Conservation (phyloP, 2,888 invertebrate species). For the Dolichopus griseipennis region DNA sequence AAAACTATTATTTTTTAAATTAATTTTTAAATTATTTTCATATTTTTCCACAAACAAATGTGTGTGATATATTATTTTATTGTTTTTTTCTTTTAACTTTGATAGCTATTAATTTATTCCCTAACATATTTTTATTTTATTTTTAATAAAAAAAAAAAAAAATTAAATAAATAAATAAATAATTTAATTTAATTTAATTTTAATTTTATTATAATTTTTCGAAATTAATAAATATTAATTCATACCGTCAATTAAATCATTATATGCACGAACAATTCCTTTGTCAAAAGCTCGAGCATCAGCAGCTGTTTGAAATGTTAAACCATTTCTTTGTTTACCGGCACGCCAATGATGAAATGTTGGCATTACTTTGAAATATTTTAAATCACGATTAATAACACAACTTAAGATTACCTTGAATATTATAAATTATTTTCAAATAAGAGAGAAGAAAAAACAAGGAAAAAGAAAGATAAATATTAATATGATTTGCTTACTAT, state of each 20-base stretch:
- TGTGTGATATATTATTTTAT: neutral
- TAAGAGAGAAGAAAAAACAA: conserved; percentile 15
- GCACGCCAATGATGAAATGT: conserved; percentile 98
- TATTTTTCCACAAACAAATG: neutral
- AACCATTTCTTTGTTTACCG: conserved; percentile 87
- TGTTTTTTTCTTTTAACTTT: neutral
- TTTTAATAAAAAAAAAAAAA: too few species aligned
- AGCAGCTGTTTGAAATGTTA: conserved; percentile 92
- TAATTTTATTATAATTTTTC: neutral
- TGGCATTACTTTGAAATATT: conserved; percentile 96
- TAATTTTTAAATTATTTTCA: neutral
- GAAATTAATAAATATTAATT: conserved; percentile 11
- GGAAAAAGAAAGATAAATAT: conserved; percentile 11
- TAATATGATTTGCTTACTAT: conserved; percentile 10
- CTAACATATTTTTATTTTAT: neutral
- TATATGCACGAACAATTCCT: conserved; percentile 79
- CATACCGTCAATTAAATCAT: conserved; percentile 85
- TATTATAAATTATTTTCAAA: too few species aligned
- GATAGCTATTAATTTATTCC: neutral
- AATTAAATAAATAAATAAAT: neutral
- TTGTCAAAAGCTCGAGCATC: conserved; percentile 91
- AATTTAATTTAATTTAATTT: neutral
- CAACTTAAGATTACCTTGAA: conserved; percentile 84
- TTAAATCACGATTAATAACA: conserved; percentile 90
- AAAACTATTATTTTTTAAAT: neutral